Base-by-base conservation (phyloP, 2,797 vertebrate species). In the Synanceia verrucosa region DNA sequence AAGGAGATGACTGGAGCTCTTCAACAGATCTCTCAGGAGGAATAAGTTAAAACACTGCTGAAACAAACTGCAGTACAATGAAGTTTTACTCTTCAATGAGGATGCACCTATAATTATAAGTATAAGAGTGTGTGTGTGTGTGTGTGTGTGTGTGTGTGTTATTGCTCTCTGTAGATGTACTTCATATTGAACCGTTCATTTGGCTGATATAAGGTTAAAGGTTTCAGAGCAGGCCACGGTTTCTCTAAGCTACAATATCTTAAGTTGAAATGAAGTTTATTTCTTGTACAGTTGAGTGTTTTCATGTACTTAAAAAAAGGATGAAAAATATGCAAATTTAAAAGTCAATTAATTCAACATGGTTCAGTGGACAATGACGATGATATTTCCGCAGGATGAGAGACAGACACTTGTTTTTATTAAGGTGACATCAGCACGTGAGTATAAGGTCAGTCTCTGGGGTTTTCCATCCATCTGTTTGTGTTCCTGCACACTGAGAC, bases 381-480 rank as follows among this genome's bases (percentile, higher is more conserved):
- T 37, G 13, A 34, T 70, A 19, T n/a, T 59, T 9, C 70, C 61
- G 24, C 65, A 62, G 19, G 29, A 24, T 26, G 28, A 62, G 6
- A 41, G 39, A 16, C 7, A 21, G 21, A 44, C 41, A 50, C 36
- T 60, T 78, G 70, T 67, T 70, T 51, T 57, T 31, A 69, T 62
- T 24, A 28, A 29, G 53, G 60, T 50, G 34, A 73, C 63, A 60
- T 71, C 46, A 77, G 37, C 13, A 43, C 56, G 9, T 28, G 53
- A 48, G 23, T 62, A 56, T 41, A 59, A 75, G 52, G 52, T 72
- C 79, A 55, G 52, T 73, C 73, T 74, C 67, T 21, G 24, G 61
- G 13, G 53, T n/a, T 50, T 28, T 71, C 55, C 64, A 62, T 74
- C 64, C 69, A 44, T 76, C 51, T 65, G 64, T 75, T 73, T 79